Base-by-base conservation (phyloP, 2,797 vertebrate species). In the Acropternis orthonyx region DNA sequence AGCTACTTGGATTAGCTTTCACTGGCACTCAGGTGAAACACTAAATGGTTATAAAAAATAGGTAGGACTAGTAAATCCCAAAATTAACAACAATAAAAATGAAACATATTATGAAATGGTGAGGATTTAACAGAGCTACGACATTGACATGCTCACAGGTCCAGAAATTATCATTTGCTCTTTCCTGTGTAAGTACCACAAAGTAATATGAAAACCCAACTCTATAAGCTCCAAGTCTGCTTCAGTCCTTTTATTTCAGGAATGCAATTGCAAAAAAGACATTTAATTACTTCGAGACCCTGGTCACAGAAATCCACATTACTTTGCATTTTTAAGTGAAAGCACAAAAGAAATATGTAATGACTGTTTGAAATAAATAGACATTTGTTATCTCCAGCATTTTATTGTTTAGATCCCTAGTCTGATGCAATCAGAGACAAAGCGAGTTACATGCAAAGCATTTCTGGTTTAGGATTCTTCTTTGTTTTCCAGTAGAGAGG, bases 211-310 rank as follows among this genome's bases (percentile, higher is more conserved):
- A 88, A 85, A 90, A 56, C 17, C 11, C 49, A 87, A 28, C 16
- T 49, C 18, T 44, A 4, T 24, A 61, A 88, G 18, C 97, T 95
- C 98, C 98, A 68, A 97, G 98, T 88, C 98, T 97, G 97, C 97
- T 98, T 66, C 97, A 97, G 22, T 98, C 97, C 61, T 98, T 98
- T 89, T 98, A 93, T 96, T 98, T 98, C 59, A 98, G 96, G 17
- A 98, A 98, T 32, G 98, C 98, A 66, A 98, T 98, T 28, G 98
- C 98, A 82, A 98, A 96, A 83, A 98, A 97, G 51, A 98, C 97
- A 98, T 95, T 98, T 98, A 89, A 98, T 98, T 65, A 98, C 98
- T 73, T 98, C 97, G 85, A 98, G 96, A 69, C 97, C 96, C 98
- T 98, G 98, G 52, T 98, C 97, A 93, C 97, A 98, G 88, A 98